phyloP scores from a whole-genome alignment of 2,113 vertebrate genomes.

The Donacobius atricapilla region DNA sequence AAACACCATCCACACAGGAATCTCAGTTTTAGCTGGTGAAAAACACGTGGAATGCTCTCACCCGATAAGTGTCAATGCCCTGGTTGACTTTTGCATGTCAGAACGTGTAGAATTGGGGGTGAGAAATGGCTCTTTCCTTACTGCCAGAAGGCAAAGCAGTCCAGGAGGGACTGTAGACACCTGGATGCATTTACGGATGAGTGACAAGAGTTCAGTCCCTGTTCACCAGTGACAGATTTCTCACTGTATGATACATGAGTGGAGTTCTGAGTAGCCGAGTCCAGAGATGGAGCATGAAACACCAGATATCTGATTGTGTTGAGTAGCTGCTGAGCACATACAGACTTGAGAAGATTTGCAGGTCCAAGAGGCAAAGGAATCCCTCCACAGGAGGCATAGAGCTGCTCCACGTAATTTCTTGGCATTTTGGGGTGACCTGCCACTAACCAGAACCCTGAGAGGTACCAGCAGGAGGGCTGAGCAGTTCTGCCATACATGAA shows the following conservation, averaged over 20 bases:
- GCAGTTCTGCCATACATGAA: background rate
- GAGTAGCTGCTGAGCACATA: background rate
- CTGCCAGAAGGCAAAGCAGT: background rate
- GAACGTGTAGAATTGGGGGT: fast-evolving
- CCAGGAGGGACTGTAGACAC: background rate
- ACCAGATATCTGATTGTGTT: background rate
- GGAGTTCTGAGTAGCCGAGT: background rate
- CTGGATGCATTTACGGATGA: background rate
- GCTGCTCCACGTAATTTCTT: background rate
- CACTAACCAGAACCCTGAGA: background rate
- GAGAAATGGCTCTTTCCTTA: background rate
- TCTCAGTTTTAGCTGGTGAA: background rate
- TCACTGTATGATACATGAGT: background rate
- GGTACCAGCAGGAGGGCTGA: background rate
- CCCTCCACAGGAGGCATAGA: background rate
- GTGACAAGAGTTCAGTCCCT: background rate
- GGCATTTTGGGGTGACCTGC: background rate
- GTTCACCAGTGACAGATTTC: background rate
- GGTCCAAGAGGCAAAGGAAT: background rate
- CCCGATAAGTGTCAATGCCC: background rate
- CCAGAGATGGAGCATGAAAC: background rate
- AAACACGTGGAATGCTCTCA: background rate
- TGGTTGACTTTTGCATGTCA: background rate
- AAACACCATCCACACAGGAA: background rate
- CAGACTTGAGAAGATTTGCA: background rate